phyloP scores from a whole-genome alignment of 2,888 invertebrate genomes.

The Molorchus minor region DNA sequence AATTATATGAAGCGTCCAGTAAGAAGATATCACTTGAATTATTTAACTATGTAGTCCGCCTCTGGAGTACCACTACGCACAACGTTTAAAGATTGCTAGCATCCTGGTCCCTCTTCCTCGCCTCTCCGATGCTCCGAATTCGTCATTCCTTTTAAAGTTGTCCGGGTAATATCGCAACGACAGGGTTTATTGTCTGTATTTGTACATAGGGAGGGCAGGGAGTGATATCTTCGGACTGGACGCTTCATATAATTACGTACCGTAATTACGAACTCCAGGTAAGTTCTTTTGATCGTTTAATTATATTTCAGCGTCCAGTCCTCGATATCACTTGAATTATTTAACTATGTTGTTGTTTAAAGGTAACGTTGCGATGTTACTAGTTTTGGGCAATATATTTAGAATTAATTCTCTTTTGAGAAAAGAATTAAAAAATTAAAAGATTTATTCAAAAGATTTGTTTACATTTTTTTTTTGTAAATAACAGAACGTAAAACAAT shows the following conservation, averaged over 20 bases:
- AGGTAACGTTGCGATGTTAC: background rate
- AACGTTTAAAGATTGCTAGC: background rate
- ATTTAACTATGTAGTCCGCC: background rate
- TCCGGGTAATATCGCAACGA: background rate
- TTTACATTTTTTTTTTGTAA: too few species aligned
- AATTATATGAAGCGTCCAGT: slow-evolving; percentile 1
- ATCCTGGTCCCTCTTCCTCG: background rate
- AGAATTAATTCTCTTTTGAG: background rate
- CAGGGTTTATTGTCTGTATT: too few species aligned
- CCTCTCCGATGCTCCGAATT: background rate
- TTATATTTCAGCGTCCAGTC: too few species aligned
- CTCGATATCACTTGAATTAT: slow-evolving; percentile 5
- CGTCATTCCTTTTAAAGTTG: background rate
- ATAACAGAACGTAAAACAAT: too few species aligned
- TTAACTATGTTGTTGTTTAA: background rate
- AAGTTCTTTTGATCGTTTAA: too few species aligned
- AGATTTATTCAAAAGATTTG: too few species aligned
- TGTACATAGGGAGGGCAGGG: too few species aligned
- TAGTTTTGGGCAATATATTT: background rate
- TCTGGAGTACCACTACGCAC: background rate
- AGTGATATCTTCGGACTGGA: too few species aligned
- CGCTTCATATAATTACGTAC: too few species aligned
- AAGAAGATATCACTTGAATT: background rate
- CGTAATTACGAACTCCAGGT: too few species aligned
- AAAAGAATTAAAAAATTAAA: too few species aligned